Evolutionary conservation across 2,888 invertebrate species (phyloP).

Genomic region (Prosopocoilus inquinatus): DNA sequence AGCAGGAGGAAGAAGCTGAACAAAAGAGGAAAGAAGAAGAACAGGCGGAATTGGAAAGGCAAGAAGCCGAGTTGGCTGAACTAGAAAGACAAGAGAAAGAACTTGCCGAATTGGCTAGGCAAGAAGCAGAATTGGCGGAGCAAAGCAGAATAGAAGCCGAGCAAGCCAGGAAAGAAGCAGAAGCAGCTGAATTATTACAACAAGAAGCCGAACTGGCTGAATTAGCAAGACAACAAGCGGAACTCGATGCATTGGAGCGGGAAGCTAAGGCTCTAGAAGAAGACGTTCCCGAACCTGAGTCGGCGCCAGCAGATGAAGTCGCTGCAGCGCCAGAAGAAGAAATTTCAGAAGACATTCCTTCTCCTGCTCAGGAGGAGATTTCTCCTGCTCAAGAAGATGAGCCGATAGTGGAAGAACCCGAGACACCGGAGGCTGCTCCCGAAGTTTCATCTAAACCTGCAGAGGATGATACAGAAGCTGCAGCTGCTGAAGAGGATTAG

Average conservation of each 20-base stretch:
- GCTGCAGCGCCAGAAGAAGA: slow-evolving; percentile 37
- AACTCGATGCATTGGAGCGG: slow-evolving; percentile 24
- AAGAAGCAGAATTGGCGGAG: slow-evolving; percentile 65
- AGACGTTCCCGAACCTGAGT: slow-evolving; percentile 46
- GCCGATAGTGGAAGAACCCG: slow-evolving; percentile 55
- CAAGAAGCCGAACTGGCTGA: slow-evolving; percentile 34
- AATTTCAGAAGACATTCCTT: slow-evolving; percentile 17
- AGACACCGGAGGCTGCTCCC: slow-evolving; percentile 44
- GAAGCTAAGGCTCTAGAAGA: slow-evolving; percentile 20
- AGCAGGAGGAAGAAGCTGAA: slow-evolving; percentile 59
- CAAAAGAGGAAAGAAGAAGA: slow-evolving; percentile 57
- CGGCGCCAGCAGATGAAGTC: slow-evolving; percentile 42
- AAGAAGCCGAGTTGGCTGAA: slow-evolving; percentile 66
- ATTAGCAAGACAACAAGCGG: slow-evolving; percentile 33
- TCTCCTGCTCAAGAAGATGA: slow-evolving; percentile 47
- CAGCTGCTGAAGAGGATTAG: slow-evolving; percentile 51
- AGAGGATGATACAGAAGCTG: slow-evolving; percentile 49
- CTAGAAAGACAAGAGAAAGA: slow-evolving; percentile 56
- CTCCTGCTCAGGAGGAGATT: slow-evolving; percentile 36
- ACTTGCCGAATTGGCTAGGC: slow-evolving; percentile 45
- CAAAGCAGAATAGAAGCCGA: slow-evolving; percentile 36
- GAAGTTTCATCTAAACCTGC: slow-evolving; percentile 55
- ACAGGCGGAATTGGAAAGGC: slow-evolving; percentile 47
- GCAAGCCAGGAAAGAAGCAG: slow-evolving; percentile 37
- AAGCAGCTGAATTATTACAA: slow-evolving; percentile 35